phyloP scores from a whole-genome alignment of 2,797 vertebrate species.

The Sparidentex hasta region DNA sequence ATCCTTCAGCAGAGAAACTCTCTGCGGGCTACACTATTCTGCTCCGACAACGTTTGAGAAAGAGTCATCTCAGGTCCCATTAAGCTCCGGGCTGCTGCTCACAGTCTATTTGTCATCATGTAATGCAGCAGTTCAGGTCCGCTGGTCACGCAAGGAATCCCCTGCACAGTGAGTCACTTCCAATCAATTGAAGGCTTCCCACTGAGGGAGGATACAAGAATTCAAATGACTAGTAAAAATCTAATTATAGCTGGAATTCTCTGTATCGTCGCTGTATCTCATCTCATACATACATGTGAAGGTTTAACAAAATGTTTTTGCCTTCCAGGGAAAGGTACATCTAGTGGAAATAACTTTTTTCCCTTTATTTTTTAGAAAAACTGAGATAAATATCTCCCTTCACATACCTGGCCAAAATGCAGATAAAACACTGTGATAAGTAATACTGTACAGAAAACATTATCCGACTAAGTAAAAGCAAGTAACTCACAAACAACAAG shows the following conservation, averaged over 20 bases:
- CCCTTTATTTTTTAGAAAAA: neutral
- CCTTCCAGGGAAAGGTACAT: neutral
- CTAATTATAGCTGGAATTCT: neutral
- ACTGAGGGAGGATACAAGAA: neutral
- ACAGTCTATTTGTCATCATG: conserved; percentile 46
- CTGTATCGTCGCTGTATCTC: neutral
- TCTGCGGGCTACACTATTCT: conserved; percentile 15
- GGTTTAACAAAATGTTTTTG: neutral
- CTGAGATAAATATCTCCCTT: neutral
- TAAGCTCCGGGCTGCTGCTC: conserved; percentile 35
- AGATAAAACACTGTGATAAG: too few relatives aligned
- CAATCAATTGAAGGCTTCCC: conserved; percentile 19
- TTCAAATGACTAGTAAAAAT: neutral
- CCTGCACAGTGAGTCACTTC: conserved; percentile 18
- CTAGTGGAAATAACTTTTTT: neutral
- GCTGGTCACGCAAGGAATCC: conserved; percentile 6
- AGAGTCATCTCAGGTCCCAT: conserved; percentile 47
- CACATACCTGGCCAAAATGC: too few relatives aligned
- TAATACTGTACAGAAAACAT: too few relatives aligned
- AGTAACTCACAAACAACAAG: too few relatives aligned
- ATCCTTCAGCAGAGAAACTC: conserved; percentile 24
- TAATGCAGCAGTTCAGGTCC: conserved; percentile 47
- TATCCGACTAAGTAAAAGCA: too few relatives aligned
- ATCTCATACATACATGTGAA: neutral
- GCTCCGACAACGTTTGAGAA: conserved; percentile 36